Conservation (phyloP, 2,888 invertebrate genomes). For the Liopterus haemorrhoidalis region DNA sequence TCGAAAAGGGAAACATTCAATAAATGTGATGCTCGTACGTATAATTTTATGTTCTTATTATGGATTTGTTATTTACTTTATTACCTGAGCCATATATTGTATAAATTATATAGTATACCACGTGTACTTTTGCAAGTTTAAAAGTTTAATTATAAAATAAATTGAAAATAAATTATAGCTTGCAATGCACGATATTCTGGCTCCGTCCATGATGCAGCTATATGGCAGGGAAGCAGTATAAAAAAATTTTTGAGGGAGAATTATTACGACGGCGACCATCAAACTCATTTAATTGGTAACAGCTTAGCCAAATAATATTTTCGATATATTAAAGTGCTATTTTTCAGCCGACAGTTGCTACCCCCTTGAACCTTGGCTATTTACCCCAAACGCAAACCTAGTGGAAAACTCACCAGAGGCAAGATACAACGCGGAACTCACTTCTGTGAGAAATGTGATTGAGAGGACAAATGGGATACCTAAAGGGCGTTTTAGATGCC, state of each 20-base stretch:
- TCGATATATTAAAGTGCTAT: background rate
- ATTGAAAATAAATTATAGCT: background rate
- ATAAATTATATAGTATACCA: background rate
- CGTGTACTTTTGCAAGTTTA: background rate
- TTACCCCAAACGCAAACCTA: conserved; percentile 2
- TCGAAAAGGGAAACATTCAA: conserved; percentile 6
- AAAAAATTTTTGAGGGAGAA: conserved; percentile 1
- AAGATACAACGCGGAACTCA: conserved; percentile 5
- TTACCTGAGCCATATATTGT: no score
- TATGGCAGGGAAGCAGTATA: conserved; percentile 4
- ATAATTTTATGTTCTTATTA: background rate
- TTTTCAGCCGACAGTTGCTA: background rate
- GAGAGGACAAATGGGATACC: conserved; percentile 2
- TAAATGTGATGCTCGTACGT: conserved; percentile 1
- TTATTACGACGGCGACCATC: conserved; percentile 2
- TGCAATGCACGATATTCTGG: conserved; percentile 2
- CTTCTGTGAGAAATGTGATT: conserved; percentile 1
- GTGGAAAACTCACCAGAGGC: conserved; percentile 3
- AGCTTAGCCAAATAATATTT: background rate
- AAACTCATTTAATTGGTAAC: conserved; percentile 5
- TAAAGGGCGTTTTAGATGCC: background rate
- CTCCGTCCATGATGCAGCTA: conserved; percentile 4
- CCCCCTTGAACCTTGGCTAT: no score
- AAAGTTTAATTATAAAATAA: no score
- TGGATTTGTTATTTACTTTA: conserved; percentile 1